Evolutionary conservation across 2,888 invertebrate genomes (phyloP), one percentile per base, ranked within the genome.

Genomic region (Tinea trinotella): DNA sequence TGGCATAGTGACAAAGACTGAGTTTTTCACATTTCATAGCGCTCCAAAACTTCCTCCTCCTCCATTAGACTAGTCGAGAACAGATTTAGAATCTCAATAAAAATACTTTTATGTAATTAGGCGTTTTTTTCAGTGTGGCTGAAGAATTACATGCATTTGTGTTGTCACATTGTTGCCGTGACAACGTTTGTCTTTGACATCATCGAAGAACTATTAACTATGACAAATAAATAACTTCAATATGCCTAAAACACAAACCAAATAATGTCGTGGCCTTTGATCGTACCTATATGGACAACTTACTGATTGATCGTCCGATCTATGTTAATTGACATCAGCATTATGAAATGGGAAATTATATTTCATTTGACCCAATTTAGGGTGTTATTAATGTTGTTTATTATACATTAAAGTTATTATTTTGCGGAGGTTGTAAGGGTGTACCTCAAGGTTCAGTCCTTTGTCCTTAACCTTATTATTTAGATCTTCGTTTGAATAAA

Each of bases 181-280:
- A 71, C 62, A 64, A 80, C 77, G 69, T 69, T 74, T 76, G 80
- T 83, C 82, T 83, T 81, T 68, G 66, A 71, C 40, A n/a, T 40
- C 40, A 40, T 72, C 73, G 74, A 13, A 62, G 57, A 62, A 63
- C 74, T 74, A 81, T 79, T 76, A 80, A 75, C 70, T 76, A 76
- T 78, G 82, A 83, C 82, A 76, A 73, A 77, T 74, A 75, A 62
- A 67, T 62, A 69, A 64, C 40, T 40, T 40, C 13, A 40, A 40
- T 64, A 40, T 15, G 13, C 40, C 13, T 48, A 48, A 48, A 48
- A 48, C 48, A 48, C 48, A 48, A 48, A 19, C 18, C 48, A 48
- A 48, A 48, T 48, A 40, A 59, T 70, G 69, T 68, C 71, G 67
- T 61, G 64, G 12, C 40, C 61, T 48, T 15, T 48, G 48, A 18